These are phyloP conservation scores for Amphimedon queenslandica DNA, from an alignment of 37 sponge, comb jelly and placozoan species.

Conservation along the genomic window DNA sequence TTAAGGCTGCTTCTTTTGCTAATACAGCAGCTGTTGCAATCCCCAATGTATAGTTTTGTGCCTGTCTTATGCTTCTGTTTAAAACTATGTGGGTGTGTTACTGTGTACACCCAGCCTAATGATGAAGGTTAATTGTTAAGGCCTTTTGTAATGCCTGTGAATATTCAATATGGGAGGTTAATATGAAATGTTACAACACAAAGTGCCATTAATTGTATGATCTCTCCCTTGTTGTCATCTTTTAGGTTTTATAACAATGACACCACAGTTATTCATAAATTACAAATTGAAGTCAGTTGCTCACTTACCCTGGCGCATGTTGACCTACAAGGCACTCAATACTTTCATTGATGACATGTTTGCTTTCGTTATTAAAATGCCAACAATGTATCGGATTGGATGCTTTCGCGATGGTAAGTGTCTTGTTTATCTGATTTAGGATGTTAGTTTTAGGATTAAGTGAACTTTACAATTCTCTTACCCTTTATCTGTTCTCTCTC, in stretches of 20 bases:
- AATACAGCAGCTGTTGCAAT: too few species aligned
- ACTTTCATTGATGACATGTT: conserved; percentile 99
- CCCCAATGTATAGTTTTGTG: too few species aligned
- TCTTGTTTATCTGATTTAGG: too few species aligned
- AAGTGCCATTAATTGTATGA: too few species aligned
- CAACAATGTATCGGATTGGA: conserved; percentile 94
- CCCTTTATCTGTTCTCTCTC: not conserved
- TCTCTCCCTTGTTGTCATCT: not conserved
- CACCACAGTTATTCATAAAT: conserved; percentile 99
- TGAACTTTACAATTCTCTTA: not conserved
- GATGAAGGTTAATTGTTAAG: too few species aligned
- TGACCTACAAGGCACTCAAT: conserved; percentile 99
- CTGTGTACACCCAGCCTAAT: too few species aligned
- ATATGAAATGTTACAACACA: too few species aligned
- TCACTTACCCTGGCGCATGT: conserved; percentile 98
- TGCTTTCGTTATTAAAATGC: conserved; percentile 99
- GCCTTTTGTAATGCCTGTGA: too few species aligned
- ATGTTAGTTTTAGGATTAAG: not conserved
- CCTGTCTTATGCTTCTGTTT: too few species aligned
- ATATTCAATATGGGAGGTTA: too few species aligned
- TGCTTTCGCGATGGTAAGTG: conserved; percentile 96
- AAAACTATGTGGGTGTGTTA: too few species aligned
- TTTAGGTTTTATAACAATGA: conserved; percentile 97
- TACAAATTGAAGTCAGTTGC: conserved; percentile 99
- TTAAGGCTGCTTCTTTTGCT: too few species aligned